Evolutionary conservation across 2,888 invertebrate genomes (phyloP), one percentile per base, ranked within the genome.

Genomic region (Mystacides longicornis): DNA sequence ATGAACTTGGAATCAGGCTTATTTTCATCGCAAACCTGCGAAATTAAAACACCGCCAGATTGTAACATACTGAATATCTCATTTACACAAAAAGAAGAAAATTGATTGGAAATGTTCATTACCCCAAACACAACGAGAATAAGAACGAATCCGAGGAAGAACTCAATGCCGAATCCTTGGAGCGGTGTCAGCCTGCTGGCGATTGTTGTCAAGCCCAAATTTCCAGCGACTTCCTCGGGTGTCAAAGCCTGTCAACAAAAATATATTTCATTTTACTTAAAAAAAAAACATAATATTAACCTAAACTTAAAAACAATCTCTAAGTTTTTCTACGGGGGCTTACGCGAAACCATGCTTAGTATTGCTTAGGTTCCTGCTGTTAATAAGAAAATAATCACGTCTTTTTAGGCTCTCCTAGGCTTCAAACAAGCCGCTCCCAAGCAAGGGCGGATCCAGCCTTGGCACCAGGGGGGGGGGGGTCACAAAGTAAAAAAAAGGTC

Each of bases 61-160:
- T 43, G 4, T 43, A 16, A 14, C 43, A 11, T 43, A 43, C 16
- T 43, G 5, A 11, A 14, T 43, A 16, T 43, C 16, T 14, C 18
- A 14, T 43, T 43, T 31, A 31, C n/a, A n/a, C n/a, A 31, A 31
- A 14, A 31, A 14, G 5, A 27, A 27, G 11, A 11, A 37, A 37
- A 37, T 37, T 37, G 18, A 45, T 20, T 5, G 4, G 16, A 43
- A 45, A 19, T 9, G 23, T 14, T 49, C 71, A 75, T 77, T 57
- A 90, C 92, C 57, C 91, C 92, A 69, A 90, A 93, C n/a, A 94
- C 89, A 2, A 90, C 89, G 61, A 94, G 79, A 31, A 94, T 84
- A 58, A 95, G 79, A n/a, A 94, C 80, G 67, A 94, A 87, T 45
- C 92, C 93, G 52, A 93, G 81, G 78, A 93, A 85, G 74, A 93